These are phyloP conservation scores for Mionectes macconnelli DNA, from an alignment of 2,113 vertebrate genomes.

Conservation along the genomic window DNA sequence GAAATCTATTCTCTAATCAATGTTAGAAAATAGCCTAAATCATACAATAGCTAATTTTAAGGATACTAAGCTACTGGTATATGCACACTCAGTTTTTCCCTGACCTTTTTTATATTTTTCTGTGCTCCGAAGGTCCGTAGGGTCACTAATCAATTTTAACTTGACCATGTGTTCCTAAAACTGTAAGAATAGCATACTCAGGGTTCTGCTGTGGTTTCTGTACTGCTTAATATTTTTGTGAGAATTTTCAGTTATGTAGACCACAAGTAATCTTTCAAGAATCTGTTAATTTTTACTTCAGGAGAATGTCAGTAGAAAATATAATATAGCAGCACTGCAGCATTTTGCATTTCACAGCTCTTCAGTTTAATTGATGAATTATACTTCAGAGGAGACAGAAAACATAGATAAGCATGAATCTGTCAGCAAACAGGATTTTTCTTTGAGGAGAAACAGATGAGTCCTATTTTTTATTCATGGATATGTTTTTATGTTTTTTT, in stretches of 20 bases:
- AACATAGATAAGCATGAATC: neutral
- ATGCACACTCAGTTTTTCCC: neutral
- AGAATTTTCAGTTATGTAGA: neutral
- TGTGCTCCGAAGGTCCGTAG: neutral
- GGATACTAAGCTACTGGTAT: neutral
- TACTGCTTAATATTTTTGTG: neutral
- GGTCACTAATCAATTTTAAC: neutral
- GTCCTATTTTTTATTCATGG: neutral
- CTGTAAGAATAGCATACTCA: neutral
- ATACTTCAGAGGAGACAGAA: neutral
- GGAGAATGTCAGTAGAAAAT: neutral
- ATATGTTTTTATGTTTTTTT: neutral
- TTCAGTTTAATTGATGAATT: neutral
- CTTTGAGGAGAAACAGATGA: neutral
- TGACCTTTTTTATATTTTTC: too few relatives aligned
- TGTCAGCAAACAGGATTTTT: neutral
- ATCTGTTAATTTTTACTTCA: neutral
- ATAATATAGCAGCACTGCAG: neutral
- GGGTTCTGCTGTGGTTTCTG: neutral
- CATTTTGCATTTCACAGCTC: neutral
- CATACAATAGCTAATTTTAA: neutral
- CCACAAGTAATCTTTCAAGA: neutral
- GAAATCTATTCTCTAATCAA: neutral
- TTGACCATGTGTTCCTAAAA: neutral
- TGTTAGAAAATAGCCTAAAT: neutral